Base-by-base conservation (phyloP, 1,140 invertebrate species). In the Ganaspis sp. region DNA sequence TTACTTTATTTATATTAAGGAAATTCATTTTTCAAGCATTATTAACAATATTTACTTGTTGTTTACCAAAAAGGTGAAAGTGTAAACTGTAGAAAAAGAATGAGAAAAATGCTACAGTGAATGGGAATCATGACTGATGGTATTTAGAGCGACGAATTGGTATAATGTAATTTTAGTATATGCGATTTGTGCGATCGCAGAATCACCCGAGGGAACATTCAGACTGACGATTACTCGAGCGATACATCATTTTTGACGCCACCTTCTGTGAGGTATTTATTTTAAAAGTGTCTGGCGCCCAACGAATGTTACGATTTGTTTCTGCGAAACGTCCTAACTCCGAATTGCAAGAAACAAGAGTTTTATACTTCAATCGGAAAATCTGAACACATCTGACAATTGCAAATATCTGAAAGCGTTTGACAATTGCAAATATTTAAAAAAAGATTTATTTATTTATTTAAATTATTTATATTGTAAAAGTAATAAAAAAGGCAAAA, bases 161-260 rank as follows among this genome's bases (percentile, higher is more conserved):
- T 26, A 58, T 23, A 58, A 21, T 21, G 53, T 58, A 58, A 58
- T 26, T 58, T 54, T 54, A 54, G 53, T n/a, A n/a, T 17, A 23
- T 17, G 53, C 9, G 23, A 58, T 21, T 58, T 58, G 23, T 58
- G 17, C 6, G 9, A 23, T 19, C 6, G 21, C 23, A 23, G 11
- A 23, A 58, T 26, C 53, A 11, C 19, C 38, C 9, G 38, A 40
- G 19, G 21, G 21, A 58, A 4, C 53, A 54, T 54, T 9, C 49
- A 19, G 9, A 9, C n/a, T 9, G 17, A 54, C 49, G 49, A 54
- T 54, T 19, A 54, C 49, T 9, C n/a, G 17, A 58, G 53, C 9
- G 19, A 58, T 23, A 19, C 23, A 58, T 23, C 19, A 58, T 58
- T 58, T 26, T 58, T 58, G 53, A 58, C 53, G 53, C 53, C 53